Conservation (phyloP, 2,113 vertebrate genomes). For the Phrynosoma blainvillii region DNA sequence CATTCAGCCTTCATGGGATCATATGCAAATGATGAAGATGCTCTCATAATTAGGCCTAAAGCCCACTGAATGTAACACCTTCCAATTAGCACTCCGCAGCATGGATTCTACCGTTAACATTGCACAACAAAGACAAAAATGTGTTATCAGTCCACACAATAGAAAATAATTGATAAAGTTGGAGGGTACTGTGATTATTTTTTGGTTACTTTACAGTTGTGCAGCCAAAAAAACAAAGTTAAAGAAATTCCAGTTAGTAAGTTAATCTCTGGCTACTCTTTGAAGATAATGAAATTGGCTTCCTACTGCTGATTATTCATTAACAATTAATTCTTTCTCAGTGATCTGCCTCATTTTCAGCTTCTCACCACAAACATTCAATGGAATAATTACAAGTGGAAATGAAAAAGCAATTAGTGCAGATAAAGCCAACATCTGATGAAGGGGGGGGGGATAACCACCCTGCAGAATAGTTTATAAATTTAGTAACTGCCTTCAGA, state of each 20-base stretch:
- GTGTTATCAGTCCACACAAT: conserved; percentile 80
- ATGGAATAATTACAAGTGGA: conserved; percentile 85
- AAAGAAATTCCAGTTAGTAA: conserved; percentile 74
- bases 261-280: conserved; percentile 85
- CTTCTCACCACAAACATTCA: conserved; percentile 84
- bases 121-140: conserved; percentile 81
- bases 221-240: conserved; percentile 64
- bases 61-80: conserved; percentile 81
- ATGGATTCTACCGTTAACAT: conserved; percentile 80
- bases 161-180: conserved; percentile 88
- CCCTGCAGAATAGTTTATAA: conserved; percentile 78
- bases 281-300: conserved; percentile 90
- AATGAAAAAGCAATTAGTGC: conserved; percentile 86
- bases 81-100: conserved; percentile 85
- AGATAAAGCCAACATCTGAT: conserved; percentile 85
- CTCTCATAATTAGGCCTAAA: conserved; percentile 80
- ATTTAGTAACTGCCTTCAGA: conserved; percentile 66
- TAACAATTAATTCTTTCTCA: conserved; percentile 86
- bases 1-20: conserved; percentile 69
- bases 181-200: conserved; percentile 81
- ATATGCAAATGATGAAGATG: conserved; percentile 81
- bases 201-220: conserved; percentile 83
- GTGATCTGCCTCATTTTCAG: conserved; percentile 85
- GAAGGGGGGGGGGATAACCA: conserved; percentile 54
- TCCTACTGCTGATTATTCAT: conserved; percentile 89